Base-by-base conservation (phyloP, 2,797 vertebrate species). In the Schizopygopsis pylzovi region DNA sequence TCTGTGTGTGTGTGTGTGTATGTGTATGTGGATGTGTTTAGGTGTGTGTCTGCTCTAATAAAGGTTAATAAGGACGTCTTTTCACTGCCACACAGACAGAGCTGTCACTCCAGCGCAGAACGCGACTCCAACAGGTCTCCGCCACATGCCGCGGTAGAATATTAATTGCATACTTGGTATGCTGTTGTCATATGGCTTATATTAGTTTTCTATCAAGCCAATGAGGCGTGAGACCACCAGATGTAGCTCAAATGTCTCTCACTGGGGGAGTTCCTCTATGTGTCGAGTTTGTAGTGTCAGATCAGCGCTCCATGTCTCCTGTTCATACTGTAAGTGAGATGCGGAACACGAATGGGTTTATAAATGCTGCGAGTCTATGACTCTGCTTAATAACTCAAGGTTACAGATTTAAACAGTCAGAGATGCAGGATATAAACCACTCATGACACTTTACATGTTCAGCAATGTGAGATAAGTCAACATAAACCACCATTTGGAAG, bases 161-260 rank as follows among this genome's bases (percentile, higher is more conserved):
- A 93, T 93, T 93, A 95, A 95, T 94, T 91, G 87, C 87, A 80
- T 90, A 90, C 91, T 95, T 94, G 91, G 92, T 94, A 94, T 95
- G 90, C 94, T 88, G 92, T 89, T 91, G 92, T 95, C 94, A 93
- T 93, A 91, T 92, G 90, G 89, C 87, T 93, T 95, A 94, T 94
- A 95, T 95, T 95, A 95, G 94, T 93, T 94, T 95, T 94, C 93
- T 92, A 93, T 95, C 92, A 92, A 92, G 84, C 89, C 91, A 92
- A 93, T 93, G 92, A 93, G 93, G 90, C 78, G 76, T 90, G 90
- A 93, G 92, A 93, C 91, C 91, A 89, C 92, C 94, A 95, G 93
- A 94, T 94, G 94, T 90, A 89, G 78, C 47, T 89, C 92, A 90
- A 90, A 90, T 91, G 87, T 91, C 90, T 86, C 83, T 92, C 83